These are phyloP conservation scores for Microctonus brassicae DNA, from an alignment of 2,888 invertebrate species.

Conservation along the genomic window DNA sequence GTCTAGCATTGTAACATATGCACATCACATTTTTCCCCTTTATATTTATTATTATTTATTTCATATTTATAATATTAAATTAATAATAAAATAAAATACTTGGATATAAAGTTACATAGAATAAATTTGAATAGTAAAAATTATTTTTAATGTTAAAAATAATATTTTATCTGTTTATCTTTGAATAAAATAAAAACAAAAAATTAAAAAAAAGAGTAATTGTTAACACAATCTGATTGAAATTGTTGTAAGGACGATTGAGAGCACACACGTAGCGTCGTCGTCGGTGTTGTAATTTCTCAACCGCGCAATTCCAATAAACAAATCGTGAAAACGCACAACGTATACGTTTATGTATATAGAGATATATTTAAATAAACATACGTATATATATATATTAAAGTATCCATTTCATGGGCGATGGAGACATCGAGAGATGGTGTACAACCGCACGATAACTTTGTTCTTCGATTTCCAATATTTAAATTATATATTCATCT, in stretches of 20 bases:
- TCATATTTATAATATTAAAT: neutral
- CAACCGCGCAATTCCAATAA: conserved; percentile 52
- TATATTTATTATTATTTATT: neutral
- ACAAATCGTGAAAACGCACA: conserved; percentile 55
- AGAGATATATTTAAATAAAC: conserved; percentile 54
- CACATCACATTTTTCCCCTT: conserved; percentile 27
- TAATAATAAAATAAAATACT: neutral
- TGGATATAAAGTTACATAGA: no score
- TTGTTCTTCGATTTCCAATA: conserved; percentile 56
- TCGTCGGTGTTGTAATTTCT: conserved; percentile 56
- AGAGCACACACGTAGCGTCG: conserved; percentile 46
- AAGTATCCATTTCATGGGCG: conserved; percentile 64
- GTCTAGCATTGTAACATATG: conserved; percentile 38
- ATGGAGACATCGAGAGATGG: conserved; percentile 60
- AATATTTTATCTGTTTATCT: no score
- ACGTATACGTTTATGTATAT: neutral
- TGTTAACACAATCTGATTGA: no score
- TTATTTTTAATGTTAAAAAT: no score
- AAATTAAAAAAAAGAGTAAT: no score
- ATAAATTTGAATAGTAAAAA: no score
- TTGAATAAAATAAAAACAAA: no score
- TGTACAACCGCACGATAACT: conserved; percentile 18
- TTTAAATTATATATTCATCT: neutral
- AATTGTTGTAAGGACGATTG: no score
- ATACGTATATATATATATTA: conserved; percentile 54